These are phyloP conservation scores for Plecotus auritus DNA, from an alignment of 2,113 vertebrate species.

Conservation along the genomic window DNA sequence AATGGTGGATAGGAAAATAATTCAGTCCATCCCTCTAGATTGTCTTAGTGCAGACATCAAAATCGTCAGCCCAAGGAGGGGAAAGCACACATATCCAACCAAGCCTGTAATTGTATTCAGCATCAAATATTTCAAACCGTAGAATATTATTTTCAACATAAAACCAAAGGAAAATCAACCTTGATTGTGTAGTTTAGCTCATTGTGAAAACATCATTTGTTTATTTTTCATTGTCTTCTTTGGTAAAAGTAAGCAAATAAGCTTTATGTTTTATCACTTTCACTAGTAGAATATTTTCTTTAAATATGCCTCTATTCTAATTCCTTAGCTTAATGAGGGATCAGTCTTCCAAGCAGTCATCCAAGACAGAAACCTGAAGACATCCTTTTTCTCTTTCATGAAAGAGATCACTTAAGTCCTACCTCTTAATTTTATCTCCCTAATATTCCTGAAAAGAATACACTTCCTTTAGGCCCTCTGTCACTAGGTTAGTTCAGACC, in stretches of 20 bases:
- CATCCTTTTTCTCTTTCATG: background rate
- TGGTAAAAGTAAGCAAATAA: background rate
- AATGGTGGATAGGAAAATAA: constrained; percentile 71
- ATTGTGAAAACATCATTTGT: constrained; percentile 17
- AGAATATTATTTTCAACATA: constrained; percentile 40
- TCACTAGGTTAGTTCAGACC: background rate
- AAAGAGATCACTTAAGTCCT: background rate
- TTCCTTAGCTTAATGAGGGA: background rate
- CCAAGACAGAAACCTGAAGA: background rate
- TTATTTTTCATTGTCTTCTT: constrained; percentile 1
- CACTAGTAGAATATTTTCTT: background rate
- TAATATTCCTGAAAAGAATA: background rate
- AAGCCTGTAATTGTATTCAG: constrained; percentile 60
- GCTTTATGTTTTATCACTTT: background rate
- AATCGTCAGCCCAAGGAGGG: constrained; percentile 18
- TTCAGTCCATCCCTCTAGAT: constrained; percentile 65
- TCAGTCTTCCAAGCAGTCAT: background rate
- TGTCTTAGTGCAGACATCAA: constrained; percentile 64
- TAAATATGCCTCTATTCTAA: background rate
- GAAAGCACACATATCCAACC: constrained; percentile 31
- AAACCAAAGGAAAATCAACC: constrained; percentile 52
- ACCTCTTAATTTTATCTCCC: background rate
- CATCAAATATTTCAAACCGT: constrained; percentile 61
- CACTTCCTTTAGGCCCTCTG: background rate
- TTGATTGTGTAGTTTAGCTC: constrained; percentile 22